Conservation (phyloP, 2,888 invertebrate species). For the Drosophila suboccidentalis region DNA sequence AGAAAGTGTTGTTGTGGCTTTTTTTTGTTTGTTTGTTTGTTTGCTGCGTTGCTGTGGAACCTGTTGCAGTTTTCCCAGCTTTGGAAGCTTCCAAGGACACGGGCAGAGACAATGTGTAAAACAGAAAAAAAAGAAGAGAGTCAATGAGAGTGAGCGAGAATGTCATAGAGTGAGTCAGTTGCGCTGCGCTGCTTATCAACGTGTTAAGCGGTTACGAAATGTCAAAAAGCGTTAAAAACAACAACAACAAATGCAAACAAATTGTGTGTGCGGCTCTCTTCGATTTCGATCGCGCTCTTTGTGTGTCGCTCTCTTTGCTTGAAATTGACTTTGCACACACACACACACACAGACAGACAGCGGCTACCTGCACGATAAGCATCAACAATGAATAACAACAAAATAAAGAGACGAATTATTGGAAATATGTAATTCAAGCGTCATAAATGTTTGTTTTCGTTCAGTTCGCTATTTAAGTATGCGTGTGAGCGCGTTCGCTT, state of each 20-base stretch:
- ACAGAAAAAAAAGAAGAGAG: too few species aligned
- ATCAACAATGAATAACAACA: constrained; percentile 2
- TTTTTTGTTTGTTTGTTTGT: not conserved
- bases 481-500: constrained; percentile 42
- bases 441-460: constrained; percentile 10
- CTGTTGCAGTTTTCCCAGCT: constrained; percentile 38
- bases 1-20: constrained; percentile 15
- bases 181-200: constrained; percentile 34
- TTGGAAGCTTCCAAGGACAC: constrained; percentile 42
- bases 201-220: constrained; percentile 43
- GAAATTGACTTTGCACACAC: constrained; percentile 9
- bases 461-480: constrained; percentile 53
- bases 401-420: constrained; percentile 29
- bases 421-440: too few species aligned
- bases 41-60: constrained; percentile 29
- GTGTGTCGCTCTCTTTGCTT: not conserved
- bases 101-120: constrained; percentile 28
- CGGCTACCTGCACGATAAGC: constrained; percentile 44
- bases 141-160: not conserved
- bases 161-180: constrained; percentile 41
- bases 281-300: constrained; percentile 6
- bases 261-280: constrained; percentile 21
- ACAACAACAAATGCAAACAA: constrained; percentile 28
- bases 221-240: constrained; percentile 26
- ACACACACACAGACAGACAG: not conserved